These are phyloP conservation scores for Etheostoma cragini DNA, from an alignment of 2,113 vertebrate species.

Conservation along the genomic window DNA sequence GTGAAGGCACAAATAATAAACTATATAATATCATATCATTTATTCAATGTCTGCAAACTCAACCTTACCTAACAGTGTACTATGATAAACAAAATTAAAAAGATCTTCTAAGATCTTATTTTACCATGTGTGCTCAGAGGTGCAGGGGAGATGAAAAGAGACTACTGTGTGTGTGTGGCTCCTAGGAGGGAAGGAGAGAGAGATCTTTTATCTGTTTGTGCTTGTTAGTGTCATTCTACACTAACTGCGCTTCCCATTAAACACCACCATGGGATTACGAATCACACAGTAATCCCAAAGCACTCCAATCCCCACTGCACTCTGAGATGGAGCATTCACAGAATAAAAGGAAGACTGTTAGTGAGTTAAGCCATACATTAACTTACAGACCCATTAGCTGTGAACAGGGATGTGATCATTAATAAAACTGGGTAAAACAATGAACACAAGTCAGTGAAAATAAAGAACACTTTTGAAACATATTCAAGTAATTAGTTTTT, in stretches of 20 bases:
- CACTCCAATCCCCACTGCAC: slow-evolving; percentile 31
- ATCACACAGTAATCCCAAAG: slow-evolving; percentile 44
- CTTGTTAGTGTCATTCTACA: slow-evolving; percentile 53
- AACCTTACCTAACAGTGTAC: background rate
- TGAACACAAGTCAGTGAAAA: background rate
- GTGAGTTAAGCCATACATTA: background rate
- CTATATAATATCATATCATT: background rate
- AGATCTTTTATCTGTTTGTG: slow-evolving; percentile 43
- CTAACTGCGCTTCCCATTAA: slow-evolving; percentile 44
- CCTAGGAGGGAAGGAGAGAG: slow-evolving; percentile 13
- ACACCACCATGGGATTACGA: slow-evolving; percentile 45
- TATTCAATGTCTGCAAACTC: background rate
- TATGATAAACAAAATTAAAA: background rate
- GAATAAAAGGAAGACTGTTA: background rate
- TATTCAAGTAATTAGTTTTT: background rate
- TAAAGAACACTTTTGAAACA: background rate
- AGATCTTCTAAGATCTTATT: background rate
- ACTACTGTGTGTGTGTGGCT: slow-evolving; percentile 32
- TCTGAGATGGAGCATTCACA: background rate
- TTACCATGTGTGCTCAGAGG: slow-evolving; percentile 4
- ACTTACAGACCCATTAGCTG: background rate
- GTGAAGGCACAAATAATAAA: too few relatives aligned
- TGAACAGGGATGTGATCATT: slow-evolving; percentile 5
- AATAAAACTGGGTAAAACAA: slow-evolving; percentile 3
- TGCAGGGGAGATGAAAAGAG: slow-evolving; percentile 46